Evolutionary conservation across 2,888 invertebrate genomes (phyloP).

Genomic region (Trachelus tabidus): DNA sequence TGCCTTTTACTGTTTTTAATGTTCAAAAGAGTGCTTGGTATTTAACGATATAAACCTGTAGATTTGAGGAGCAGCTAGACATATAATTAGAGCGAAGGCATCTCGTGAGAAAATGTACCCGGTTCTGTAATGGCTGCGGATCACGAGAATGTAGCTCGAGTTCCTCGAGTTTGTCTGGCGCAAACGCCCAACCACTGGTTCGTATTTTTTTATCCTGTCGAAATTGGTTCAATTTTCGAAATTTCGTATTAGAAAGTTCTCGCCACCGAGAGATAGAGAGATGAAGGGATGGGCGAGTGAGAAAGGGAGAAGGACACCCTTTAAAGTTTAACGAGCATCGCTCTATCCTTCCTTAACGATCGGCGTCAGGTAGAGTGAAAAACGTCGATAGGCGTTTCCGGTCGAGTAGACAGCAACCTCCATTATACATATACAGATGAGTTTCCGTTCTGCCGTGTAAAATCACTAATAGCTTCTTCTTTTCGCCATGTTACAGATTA

Average conservation of each 20-base stretch:
- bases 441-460: not conserved
- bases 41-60: constrained; percentile 59
- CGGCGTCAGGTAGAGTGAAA: not conserved
- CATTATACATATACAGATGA: not conserved
- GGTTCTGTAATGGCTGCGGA: constrained; percentile 52
- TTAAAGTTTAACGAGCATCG: not conserved
- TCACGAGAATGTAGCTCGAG: constrained; percentile 40
- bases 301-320: not conserved
- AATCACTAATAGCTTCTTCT: not conserved
- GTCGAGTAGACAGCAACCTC: not conserved
- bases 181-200: not conserved
- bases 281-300: not conserved
- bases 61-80: constrained; percentile 62
- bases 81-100: constrained; percentile 60
- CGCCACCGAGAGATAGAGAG: not conserved
- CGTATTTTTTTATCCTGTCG: not conserved
- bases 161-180: not conserved
- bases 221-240: not conserved
- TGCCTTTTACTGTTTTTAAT: not conserved
- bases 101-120: constrained; percentile 61
- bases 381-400: not conserved
- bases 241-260: not conserved
- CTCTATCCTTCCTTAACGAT: not conserved
- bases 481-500: constrained; percentile 9
- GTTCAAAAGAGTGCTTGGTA: constrained; percentile 16